Conservation (phyloP, 1,140 invertebrate species). For the Magallana ariakensis region DNA sequence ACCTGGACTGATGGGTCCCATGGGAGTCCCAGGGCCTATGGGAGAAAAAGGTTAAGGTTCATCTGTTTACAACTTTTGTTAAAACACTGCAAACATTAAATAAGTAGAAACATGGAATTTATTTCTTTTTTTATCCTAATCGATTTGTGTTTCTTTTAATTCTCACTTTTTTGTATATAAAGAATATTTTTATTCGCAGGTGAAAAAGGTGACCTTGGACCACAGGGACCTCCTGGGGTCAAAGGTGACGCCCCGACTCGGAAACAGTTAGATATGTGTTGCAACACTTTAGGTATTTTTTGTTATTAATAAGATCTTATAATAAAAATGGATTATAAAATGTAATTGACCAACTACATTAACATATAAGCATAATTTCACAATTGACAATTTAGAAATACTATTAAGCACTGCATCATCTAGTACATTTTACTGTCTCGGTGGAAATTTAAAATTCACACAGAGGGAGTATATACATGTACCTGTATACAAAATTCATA, state of each 20-base stretch:
- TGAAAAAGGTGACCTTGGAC: constrained; percentile 24
- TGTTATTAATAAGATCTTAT: neutral
- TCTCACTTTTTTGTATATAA: neutral
- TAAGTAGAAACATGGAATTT: no score
- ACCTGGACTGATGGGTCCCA: neutral
- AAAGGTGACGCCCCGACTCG: constrained; percentile 5
- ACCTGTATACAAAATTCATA: no score
- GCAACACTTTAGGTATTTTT: constrained; percentile 12
- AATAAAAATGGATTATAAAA: neutral
- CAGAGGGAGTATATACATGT: no score
- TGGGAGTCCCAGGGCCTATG: neutral
- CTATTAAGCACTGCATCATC: no score
- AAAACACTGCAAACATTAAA: no score
- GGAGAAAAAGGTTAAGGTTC: constrained; percentile 21
- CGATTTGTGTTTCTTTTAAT: no score
- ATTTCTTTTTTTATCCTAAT: no score
- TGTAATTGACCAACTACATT: neutral
- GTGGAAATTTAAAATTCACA: no score
- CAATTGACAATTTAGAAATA: no score
- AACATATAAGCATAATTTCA: no score
- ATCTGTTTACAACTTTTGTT: neutral
- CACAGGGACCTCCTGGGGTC: constrained; percentile 12
- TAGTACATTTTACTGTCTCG: no score
- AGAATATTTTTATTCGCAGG: neutral
- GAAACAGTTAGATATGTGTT: constrained; percentile 8